Conservation (phyloP, 2,888 invertebrate genomes). For the Frankliniella fusca region DNA sequence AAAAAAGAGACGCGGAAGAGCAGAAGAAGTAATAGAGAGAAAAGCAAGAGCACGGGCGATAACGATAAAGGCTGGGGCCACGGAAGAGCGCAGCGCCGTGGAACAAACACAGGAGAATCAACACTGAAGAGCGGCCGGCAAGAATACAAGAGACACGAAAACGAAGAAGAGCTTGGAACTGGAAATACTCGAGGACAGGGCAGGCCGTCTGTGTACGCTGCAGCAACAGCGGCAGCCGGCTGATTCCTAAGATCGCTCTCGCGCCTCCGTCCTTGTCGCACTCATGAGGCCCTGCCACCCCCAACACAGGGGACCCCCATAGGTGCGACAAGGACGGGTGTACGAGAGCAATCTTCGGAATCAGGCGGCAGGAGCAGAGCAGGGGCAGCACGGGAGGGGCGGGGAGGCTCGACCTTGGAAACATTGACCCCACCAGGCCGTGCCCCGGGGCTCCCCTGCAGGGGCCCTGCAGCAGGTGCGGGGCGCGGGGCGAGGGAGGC, state of each 20-base stretch:
- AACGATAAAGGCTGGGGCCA: neutral
- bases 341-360: neutral
- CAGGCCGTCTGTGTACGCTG: too few relatives aligned
- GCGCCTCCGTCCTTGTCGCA: too few relatives aligned
- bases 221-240: neutral
- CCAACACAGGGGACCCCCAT: too few relatives aligned
- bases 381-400: neutral
- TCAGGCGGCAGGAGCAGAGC: neutral
- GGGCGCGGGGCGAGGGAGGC: neutral
- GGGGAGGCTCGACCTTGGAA: neutral
- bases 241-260: too few relatives aligned
- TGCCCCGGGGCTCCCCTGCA: neutral
- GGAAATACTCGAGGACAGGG: neutral
- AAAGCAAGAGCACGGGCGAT: neutral
- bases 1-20: neutral
- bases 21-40: neutral
- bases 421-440: neutral
- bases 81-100: too few relatives aligned
- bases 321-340: too few relatives aligned
- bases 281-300: too few relatives aligned
- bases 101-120: constrained; percentile 14
- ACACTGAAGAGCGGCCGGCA: neutral
- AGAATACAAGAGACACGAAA: neutral
- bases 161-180: neutral
- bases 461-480: neutral